These are phyloP conservation scores for Turritopsis dohrnii DNA, from an alignment of 30 jellyfish, hydroid and myxozoan genomes.

Conservation along the genomic window DNA sequence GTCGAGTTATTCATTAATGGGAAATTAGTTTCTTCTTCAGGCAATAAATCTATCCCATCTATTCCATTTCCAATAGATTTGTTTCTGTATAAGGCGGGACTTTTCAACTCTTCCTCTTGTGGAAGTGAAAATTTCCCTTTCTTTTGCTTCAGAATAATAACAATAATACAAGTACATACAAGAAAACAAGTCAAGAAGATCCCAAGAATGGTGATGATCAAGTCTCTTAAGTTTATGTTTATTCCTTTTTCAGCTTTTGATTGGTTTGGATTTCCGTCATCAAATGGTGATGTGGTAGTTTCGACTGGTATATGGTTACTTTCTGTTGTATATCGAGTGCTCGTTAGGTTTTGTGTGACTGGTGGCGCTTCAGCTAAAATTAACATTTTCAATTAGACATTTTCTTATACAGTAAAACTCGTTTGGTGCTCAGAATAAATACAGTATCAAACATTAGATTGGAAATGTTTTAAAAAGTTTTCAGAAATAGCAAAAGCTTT, in stretches of 20 bases:
- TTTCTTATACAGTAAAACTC: too few species aligned
- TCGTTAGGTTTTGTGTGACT: not conserved
- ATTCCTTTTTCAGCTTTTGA: not conserved
- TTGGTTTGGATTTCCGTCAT: not conserved
- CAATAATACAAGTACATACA: not conserved
- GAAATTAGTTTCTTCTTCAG: not conserved
- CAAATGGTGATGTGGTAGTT: not conserved
- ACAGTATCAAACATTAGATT: too few species aligned
- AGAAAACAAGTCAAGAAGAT: not conserved
- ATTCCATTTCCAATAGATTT: not conserved
- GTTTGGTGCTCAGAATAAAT: too few species aligned
- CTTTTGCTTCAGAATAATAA: not conserved
- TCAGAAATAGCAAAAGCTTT: not conserved
- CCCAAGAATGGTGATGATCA: not conserved
- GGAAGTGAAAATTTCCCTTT: not conserved
- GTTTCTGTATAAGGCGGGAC: not conserved
- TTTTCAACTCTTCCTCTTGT: not conserved
- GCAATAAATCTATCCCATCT: not conserved
- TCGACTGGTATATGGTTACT: not conserved
- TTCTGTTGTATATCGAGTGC: not conserved
- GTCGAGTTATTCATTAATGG: not conserved
- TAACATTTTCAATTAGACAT: too few species aligned
- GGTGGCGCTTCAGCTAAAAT: not conserved
- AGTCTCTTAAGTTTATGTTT: not conserved
- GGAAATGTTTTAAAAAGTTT: too few species aligned